Conservation (phyloP, 1,140 invertebrate species). For the Drosophila yakuba region DNA sequence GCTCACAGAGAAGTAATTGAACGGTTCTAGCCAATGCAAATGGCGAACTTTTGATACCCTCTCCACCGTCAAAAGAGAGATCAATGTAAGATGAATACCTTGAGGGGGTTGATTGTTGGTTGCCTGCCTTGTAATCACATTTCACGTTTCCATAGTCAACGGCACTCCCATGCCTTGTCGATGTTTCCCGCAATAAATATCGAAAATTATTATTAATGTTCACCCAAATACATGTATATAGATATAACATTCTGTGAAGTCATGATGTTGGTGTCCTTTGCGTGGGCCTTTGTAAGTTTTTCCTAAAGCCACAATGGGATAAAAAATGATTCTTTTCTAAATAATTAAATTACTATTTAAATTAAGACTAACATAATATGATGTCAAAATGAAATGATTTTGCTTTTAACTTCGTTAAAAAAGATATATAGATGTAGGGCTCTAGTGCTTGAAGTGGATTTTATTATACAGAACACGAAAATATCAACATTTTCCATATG, state of each 20-base stretch:
- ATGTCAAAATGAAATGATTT: neutral
- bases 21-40: conserved; percentile 57
- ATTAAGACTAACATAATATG: neutral
- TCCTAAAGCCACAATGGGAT: conserved; percentile 17
- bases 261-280: conserved; percentile 29
- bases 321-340: neutral
- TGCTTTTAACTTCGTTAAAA: no score
- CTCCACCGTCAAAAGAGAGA: conserved; percentile 30
- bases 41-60: conserved; percentile 68
- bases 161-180: conserved; percentile 54
- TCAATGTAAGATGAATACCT: conserved; percentile 62
- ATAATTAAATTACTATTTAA: neutral
- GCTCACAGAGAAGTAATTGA: conserved; percentile 50
- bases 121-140: conserved; percentile 74
- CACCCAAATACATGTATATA: conserved; percentile 31
- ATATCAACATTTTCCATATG: neutral
- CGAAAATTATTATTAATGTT: conserved; percentile 82
- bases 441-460: no score
- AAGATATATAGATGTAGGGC: no score
- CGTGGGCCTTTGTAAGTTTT: conserved; percentile 53
- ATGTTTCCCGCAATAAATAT: conserved; percentile 82
- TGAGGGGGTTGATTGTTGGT: conserved; percentile 43
- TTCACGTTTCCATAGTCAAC: conserved; percentile 57
- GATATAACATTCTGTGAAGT: conserved; percentile 11
- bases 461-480: no score